Base-by-base conservation (phyloP, 2,888 invertebrate genomes). In the Pilophorus perplexus region DNA sequence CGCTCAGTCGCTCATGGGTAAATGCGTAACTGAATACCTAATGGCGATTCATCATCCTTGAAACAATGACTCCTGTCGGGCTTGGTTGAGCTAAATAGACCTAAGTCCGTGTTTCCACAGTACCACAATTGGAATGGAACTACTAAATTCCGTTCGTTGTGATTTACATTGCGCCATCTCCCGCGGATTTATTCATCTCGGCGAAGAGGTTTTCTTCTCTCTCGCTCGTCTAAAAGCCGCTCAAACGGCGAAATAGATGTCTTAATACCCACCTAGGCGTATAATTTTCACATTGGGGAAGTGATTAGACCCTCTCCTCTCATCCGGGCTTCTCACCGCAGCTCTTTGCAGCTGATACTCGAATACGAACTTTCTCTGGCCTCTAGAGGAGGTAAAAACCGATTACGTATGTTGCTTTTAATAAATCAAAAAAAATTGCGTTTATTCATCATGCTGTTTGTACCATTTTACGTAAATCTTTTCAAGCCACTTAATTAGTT, bases 251-350 rank as follows among this genome's bases (percentile, higher is more conserved):
- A 25, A 52, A 52, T 25, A 25, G 52, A 52, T 52, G 52, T 52
- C 52, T 52, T 52, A 52, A 52, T 52, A 52, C 52, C 52, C 14
- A 28, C 52, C 52, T 52, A 52, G 52, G 18, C 25, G 52, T 52
- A 52, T 52, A 52, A 52, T 52, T 52, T 52, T 52, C 52, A 18
- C 27, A 52, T 52, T 25, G 52, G 28, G 52, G 52, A 28, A 28
- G 28, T 52, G 52, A 52, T 52, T 52, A 52, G 18, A 52, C 23
- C 44, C 22, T 25, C 23, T n/a, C n/a, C n/a, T n/a, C n/a, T n/a
- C n/a, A n/a, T n/a, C n/a, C n/a, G n/a, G n/a, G n/a, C n/a, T n/a
- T n/a, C n/a, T 22, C 46, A 20, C 22, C 22, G 23, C 25, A 4
- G 23, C 46, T 22, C 46, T 46, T 23, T 23, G 46, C 46, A 46